Conservation (phyloP, 2,797 vertebrate species). For the Buphagus erythrorhynchus region DNA sequence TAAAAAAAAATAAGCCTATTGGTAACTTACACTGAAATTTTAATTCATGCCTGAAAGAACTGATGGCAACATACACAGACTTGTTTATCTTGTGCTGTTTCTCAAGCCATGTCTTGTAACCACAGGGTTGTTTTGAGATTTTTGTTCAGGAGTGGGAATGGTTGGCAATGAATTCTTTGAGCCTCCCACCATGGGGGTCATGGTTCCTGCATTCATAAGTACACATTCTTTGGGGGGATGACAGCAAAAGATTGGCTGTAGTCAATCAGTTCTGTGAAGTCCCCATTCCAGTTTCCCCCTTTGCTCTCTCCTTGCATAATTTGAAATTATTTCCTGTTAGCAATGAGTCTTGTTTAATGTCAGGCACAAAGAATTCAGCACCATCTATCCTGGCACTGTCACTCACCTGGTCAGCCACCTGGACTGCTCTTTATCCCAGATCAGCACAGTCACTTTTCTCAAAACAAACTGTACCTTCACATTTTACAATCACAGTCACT, state of each 20-base stretch:
- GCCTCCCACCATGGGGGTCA: neutral
- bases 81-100: neutral
- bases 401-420: neutral
- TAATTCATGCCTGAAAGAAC: neutral
- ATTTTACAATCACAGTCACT: neutral
- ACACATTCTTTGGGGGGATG: neutral
- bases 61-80: neutral
- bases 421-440: neutral
- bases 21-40: neutral
- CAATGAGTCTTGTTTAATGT: neutral
- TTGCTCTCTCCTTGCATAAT: neutral
- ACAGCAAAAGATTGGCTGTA: neutral
- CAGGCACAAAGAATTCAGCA: neutral
- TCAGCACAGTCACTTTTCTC: neutral
- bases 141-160: neutral
- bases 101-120: neutral
- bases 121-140: neutral
- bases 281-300: neutral
- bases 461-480: neutral
- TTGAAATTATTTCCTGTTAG: neutral
- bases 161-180: neutral
- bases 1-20: neutral
- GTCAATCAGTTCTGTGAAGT: neutral
- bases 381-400: neutral
- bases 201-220: fast-evolving